phyloP scores from a whole-genome alignment of 2,888 invertebrate species.

The Villa cingulata region DNA sequence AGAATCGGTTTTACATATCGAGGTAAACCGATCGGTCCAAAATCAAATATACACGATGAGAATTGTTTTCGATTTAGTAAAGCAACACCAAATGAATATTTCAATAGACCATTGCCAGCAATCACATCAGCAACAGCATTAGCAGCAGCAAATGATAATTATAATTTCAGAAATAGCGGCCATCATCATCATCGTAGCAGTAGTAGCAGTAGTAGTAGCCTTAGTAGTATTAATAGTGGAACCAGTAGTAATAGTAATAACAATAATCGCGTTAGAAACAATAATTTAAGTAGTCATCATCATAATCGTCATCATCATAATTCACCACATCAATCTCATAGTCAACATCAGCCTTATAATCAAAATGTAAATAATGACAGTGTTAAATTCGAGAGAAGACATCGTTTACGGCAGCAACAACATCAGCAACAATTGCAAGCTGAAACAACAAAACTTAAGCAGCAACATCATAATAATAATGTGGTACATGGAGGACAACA shows the following conservation, averaged over 20 bases:
- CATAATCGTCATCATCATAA: not conserved
- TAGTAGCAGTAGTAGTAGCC: conserved; percentile 6
- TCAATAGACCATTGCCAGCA: conserved; percentile 17
- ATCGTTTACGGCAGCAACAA: not conserved
- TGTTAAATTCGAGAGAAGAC: conserved; percentile 5
- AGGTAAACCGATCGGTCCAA: conserved; percentile 34
- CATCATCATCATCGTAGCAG: too few relatives aligned
- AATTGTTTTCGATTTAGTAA: conserved; percentile 33
- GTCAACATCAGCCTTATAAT: not conserved
- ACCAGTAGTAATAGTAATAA: conserved; percentile 23
- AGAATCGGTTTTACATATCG: conserved; percentile 34
- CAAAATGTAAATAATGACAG: conserved; percentile 13
- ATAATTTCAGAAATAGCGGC: conserved; percentile 6
- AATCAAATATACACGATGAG: conserved; percentile 29
- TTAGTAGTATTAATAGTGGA: conserved; percentile 18
- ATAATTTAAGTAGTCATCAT: conserved; percentile 23
- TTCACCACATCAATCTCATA: not conserved
- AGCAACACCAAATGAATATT: conserved; percentile 31
- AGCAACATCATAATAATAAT: too few relatives aligned
- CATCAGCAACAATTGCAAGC: not conserved
- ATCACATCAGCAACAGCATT: conserved; percentile 7
- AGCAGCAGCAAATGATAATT: conserved; percentile 11
- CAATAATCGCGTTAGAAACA: conserved; percentile 16
- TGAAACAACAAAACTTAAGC: not conserved
- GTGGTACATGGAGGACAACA: too few relatives aligned